These are phyloP conservation scores for Anas platyrhynchos DNA, from an alignment of 2,113 vertebrate species.

Conservation along the genomic window DNA sequence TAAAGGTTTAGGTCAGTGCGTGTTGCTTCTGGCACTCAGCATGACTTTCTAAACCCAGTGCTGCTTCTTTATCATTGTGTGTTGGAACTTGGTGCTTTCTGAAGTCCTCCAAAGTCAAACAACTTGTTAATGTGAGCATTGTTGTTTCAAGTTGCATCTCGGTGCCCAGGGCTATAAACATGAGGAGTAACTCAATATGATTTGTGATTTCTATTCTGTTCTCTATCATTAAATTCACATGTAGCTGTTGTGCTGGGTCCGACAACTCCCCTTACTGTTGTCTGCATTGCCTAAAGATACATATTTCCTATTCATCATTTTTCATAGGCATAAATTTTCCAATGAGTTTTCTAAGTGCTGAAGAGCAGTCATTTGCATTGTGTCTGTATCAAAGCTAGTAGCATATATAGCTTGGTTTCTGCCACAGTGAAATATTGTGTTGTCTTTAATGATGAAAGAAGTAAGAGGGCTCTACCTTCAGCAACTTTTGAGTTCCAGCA, in stretches of 20 bases:
- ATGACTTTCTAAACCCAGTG: not conserved
- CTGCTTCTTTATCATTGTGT: not conserved
- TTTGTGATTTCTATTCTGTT: not conserved
- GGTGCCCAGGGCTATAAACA: not conserved
- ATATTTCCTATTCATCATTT: not conserved
- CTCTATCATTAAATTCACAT: not conserved
- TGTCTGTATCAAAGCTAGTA: accelerated
- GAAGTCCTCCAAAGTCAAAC: not conserved
- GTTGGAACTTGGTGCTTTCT: not conserved
- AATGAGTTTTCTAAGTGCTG: not conserved
- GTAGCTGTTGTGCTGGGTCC: not conserved
- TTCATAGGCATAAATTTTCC: not conserved
- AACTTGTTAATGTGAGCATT: not conserved
- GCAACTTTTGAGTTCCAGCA: not conserved
- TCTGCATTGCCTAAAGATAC: not conserved
- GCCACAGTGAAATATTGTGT: not conserved
- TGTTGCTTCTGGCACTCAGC: not conserved
- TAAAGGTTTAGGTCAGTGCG: not conserved
- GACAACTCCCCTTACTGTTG: not conserved
- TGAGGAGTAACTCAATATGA: not conserved
- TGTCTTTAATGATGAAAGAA: not conserved
- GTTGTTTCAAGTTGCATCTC: not conserved
- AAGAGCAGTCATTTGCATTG: not conserved
- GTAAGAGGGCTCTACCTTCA: not conserved
- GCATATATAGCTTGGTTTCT: not conserved